Percentiles rank a stretch among this genome's conserved stretches.
phyloP scores from a whole-genome alignment of 2,888 invertebrate genomes.

The Seladonia tumulorum region DNA sequence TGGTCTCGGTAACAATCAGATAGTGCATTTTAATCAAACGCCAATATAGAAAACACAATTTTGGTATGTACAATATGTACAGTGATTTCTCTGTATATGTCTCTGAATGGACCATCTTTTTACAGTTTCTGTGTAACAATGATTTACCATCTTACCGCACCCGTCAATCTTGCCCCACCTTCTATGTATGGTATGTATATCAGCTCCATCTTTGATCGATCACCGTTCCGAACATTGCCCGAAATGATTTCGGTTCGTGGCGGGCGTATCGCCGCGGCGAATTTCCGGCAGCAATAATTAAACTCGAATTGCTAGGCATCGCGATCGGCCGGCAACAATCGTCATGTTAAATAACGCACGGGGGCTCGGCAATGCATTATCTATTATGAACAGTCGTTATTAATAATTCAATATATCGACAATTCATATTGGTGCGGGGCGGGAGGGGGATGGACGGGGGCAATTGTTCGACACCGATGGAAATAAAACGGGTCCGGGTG shows the following conservation, averaged over 20 bases:
- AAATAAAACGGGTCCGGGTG: conserved; percentile 15
- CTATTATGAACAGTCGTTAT: conserved; percentile 27
- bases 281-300: conserved; percentile 24
- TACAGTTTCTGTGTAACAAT: no score
- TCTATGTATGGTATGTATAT: neutral
- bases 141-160: no score
- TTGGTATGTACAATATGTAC: no score
- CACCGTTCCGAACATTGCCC: neutral
- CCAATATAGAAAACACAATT: no score
- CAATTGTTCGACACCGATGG: neutral
- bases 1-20: no score
- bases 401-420: conserved; percentile 33
- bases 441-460: neutral
- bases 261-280: neutral
- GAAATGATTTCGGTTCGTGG: conserved; percentile 13
- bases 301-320: conserved; percentile 24
- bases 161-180: neutral
- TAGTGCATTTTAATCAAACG: no score
- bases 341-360: conserved; percentile 26
- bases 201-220: neutral
- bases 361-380: neutral
- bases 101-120: no score
- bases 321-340: conserved; percentile 14
- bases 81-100: no score
- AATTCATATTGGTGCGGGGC: neutral